These are phyloP conservation scores for Fulica atra DNA, from an alignment of 2,113 vertebrate genomes.

Conservation along the genomic window DNA sequence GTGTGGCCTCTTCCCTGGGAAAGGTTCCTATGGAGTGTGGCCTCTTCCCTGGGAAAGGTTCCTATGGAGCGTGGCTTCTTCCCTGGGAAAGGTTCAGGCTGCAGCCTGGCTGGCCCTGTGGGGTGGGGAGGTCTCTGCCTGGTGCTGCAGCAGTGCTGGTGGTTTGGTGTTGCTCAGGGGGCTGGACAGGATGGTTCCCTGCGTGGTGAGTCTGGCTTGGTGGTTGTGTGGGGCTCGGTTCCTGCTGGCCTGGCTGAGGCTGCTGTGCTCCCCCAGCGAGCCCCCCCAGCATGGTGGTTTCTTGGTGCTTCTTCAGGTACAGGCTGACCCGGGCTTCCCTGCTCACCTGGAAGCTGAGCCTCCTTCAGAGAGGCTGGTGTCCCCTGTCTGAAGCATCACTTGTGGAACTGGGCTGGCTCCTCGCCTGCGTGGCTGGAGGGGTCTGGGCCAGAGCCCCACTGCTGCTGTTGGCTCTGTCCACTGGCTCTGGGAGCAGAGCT, in stretches of 20 bases:
- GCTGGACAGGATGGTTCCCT: not conserved
- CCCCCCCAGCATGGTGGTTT: fast-evolving
- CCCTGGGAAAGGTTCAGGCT: not conserved
- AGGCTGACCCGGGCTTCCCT: not conserved
- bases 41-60: not conserved
- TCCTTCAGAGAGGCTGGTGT: not conserved
- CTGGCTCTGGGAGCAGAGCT: not conserved
- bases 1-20: not conserved
- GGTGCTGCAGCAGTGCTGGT: not conserved
- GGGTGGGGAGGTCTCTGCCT: not conserved
- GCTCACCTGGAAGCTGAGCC: not conserved
- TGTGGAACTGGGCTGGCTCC: not conserved
- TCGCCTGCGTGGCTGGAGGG: not conserved
- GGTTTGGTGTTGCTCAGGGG: not conserved
- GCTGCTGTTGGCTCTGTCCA: not conserved
- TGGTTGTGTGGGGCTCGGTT: fast-evolving
- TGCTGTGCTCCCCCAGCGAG: not conserved
- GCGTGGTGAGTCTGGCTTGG: not conserved
- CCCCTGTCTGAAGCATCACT: not conserved
- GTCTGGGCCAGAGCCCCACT: not conserved
- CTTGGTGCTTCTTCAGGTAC: not conserved
- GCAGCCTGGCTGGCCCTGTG: not conserved
- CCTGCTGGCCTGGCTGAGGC: not conserved
- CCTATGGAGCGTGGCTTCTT: not conserved
- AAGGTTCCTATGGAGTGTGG: not conserved